Base-by-base conservation (phyloP, 2,888 invertebrate genomes). In the Leptopterna dolabrata region DNA sequence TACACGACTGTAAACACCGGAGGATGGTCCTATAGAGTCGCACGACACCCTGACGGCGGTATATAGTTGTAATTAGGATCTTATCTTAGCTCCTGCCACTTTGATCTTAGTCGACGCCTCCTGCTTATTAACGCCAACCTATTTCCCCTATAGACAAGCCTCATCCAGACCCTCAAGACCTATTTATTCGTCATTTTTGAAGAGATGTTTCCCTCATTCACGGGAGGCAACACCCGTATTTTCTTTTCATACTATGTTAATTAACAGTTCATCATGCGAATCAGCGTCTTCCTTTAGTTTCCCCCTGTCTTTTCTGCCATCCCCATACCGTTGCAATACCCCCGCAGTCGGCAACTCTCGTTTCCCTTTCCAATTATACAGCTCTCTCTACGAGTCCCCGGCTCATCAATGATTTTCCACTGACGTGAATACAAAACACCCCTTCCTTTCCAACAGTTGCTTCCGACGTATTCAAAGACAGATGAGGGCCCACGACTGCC, bases 1-100 rank as follows among this genome's bases (percentile, higher is more conserved):
- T 85, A 76, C 85, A 45, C 86, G 78, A 86, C 78, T 86, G 86
- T 78, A 86, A 86, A 76, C 86, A 45, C 55, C 76, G 27, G 7
- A 41, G 41, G 36, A 70, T 43, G 36, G 30, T 36, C 71, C 82
- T 41, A 36, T 41, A 43, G 30, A 36, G 29, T 29, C 27, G 43
- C 45, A 29, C 78, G 41, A 55, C 81, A 24, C 36, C 70, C 55
- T 76, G 82, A 76, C 43, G 43, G 16, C 55, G 83, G 87, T 87
- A 88, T 88, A 87, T 88, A 88, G 88, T 87, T 85, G 89, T 88
- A 87, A 89, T 87, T 88, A 88, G 89, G 76, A 80, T 80, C 86
- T 86, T 86, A 86, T 41, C 86, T 85, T 45, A 45, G 85, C 71
- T 85, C 73, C 81, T 85, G 45, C 47, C 85, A 85, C 85, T 85